Percentiles rank a stretch among this genome's conserved stretches.
These are phyloP conservation scores for Sigmodon hispidus DNA, from an alignment of 2,113 vertebrate species.

Conservation along the genomic window DNA sequence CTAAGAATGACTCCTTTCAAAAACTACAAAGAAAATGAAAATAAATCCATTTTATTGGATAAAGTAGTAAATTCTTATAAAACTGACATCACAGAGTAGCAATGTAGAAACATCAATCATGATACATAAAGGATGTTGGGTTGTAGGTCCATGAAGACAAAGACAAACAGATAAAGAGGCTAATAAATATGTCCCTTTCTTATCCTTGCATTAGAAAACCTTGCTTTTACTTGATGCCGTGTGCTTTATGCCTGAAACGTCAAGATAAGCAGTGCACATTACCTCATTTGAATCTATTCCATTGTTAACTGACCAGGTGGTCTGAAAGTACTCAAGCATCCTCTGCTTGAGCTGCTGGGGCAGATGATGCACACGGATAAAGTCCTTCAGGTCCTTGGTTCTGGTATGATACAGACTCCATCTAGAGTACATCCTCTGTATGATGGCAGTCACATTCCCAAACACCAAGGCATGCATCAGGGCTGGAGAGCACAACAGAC, in stretches of 20 bases:
- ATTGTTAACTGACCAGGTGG: conserved; percentile 99
- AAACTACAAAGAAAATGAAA: background rate
- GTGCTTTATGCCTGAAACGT: conserved; percentile 38
- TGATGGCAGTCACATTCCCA: conserved; percentile 98
- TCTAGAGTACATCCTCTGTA: conserved; percentile 98
- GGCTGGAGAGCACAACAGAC: conserved; percentile 84
- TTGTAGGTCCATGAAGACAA: background rate
- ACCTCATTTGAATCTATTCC: conserved; percentile 99
- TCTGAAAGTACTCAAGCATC: conserved; percentile 99
- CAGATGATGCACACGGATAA: conserved; percentile 97
- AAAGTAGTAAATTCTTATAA: background rate
- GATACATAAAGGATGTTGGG: background rate
- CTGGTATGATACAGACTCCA: conserved; percentile 99
- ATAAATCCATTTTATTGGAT: background rate
- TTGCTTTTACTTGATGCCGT: background rate
- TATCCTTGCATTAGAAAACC: background rate
- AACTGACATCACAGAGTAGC: background rate
- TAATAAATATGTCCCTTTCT: background rate
- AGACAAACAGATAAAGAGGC: background rate
- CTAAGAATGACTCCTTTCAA: background rate
- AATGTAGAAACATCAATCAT: background rate
- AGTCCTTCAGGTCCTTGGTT: conserved; percentile 98
- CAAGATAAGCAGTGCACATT: conserved; percentile 52
- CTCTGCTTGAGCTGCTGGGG: conserved; percentile 98
- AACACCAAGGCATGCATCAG: conserved; percentile 99